These are phyloP conservation scores for Lepidonotus clava DNA, from an alignment of 2,888 invertebrate species.

Conservation along the genomic window DNA sequence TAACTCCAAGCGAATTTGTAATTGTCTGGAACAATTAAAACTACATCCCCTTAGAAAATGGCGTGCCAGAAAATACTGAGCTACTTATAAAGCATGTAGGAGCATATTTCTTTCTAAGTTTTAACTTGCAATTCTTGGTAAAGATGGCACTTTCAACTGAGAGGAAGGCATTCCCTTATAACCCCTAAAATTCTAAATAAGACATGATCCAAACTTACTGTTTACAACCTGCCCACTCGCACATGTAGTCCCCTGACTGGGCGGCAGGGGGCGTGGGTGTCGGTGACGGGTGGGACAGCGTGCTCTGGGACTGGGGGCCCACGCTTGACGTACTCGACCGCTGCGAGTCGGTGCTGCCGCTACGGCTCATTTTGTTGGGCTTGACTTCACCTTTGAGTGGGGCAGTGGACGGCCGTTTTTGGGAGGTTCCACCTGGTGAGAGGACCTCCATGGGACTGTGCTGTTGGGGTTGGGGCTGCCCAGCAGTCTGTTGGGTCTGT, in stretches of 20 bases:
- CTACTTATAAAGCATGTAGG: too few relatives aligned
- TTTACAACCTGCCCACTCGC: conserved; percentile 96
- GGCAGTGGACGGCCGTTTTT: conserved; percentile 12
- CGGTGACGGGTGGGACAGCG: conserved; percentile 23
- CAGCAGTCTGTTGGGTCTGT: conserved; percentile 3
- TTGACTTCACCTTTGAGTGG: neutral
- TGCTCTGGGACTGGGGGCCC: neutral
- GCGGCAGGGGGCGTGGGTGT: neutral
- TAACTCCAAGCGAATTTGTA: too few relatives aligned
- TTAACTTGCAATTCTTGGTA: too few relatives aligned
- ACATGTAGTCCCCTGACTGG: conserved; percentile 82
- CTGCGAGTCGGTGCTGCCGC: conserved; percentile 49
- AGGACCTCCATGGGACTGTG: neutral
- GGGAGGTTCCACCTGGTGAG: neutral
- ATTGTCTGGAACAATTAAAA: too few relatives aligned
- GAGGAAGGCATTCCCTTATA: too few relatives aligned
- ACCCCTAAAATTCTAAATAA: neutral
- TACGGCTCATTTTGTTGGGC: conserved; percentile 66
- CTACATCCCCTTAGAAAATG: too few relatives aligned
- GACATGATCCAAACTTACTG: conserved; percentile 79
- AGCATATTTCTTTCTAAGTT: too few relatives aligned
- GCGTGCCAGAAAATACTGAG: too few relatives aligned
- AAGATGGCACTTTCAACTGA: too few relatives aligned
- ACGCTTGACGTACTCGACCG: neutral
- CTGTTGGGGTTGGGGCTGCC: neutral